Evolutionary conservation across 2,888 invertebrate genomes (phyloP).

Genomic region (Heteromurus nitidus): DNA sequence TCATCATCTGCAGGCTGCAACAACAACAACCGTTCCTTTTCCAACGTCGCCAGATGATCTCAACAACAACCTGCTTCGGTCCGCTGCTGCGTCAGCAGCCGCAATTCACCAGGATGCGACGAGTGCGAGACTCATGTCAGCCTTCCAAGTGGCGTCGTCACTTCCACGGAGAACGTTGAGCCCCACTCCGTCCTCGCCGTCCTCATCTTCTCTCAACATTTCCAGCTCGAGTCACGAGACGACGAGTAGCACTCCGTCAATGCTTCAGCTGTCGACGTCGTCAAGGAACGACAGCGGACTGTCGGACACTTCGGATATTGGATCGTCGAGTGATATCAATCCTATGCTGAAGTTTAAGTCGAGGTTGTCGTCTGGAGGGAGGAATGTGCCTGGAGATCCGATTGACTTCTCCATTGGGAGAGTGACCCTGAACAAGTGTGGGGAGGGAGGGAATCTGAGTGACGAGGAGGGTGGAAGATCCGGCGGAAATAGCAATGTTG

Average conservation of each 20-base stretch:
- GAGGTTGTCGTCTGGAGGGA: constrained; percentile 26
- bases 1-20: neutral
- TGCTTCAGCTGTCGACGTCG: constrained; percentile 34
- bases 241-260: constrained; percentile 36
- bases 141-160: constrained; percentile 60
- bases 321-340: constrained; percentile 14
- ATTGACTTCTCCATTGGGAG: constrained; percentile 68
- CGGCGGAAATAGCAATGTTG: neutral
- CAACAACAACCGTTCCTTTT: neutral
- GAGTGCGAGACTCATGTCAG: constrained; percentile 53
- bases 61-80: constrained; percentile 53
- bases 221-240: constrained; percentile 46
- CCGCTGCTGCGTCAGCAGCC: no score
- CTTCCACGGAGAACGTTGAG: constrained; percentile 23
- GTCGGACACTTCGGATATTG: constrained; percentile 41
- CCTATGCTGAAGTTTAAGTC: no score
- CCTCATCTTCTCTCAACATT: constrained; percentile 33
- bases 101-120: no score
- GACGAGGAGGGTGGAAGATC: neutral
- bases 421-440: constrained; percentile 9
- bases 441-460: constrained; percentile 1
- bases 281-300: constrained; percentile 52
- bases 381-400: constrained; percentile 53
- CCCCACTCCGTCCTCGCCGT: constrained; percentile 35
- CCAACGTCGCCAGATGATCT: constrained; percentile 61